Conservation (phyloP, 2,888 invertebrate species). For the Diarsia mendica region DNA sequence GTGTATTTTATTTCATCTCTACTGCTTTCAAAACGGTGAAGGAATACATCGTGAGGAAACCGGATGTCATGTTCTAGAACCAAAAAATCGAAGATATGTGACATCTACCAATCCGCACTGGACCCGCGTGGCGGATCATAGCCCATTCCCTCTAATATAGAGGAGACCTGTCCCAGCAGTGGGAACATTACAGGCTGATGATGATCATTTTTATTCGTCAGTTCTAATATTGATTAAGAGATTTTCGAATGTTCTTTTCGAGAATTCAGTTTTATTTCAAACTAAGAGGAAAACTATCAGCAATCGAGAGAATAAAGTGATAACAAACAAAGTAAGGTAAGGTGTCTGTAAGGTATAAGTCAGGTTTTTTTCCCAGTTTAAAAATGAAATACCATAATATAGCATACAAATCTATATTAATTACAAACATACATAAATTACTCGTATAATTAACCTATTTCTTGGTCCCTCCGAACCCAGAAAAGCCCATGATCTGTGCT, state of each 20-base stretch:
- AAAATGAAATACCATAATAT: constrained; percentile 15
- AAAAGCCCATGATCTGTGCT: constrained; percentile 98
- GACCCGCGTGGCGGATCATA: too few species aligned
- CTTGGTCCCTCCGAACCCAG: constrained; percentile 96
- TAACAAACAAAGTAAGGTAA: neutral
- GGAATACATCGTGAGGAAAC: too few species aligned
- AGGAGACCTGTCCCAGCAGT: too few species aligned
- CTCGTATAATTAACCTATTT: constrained; percentile 86
- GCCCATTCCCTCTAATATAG: too few species aligned
- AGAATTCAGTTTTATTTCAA: neutral
- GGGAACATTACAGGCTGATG: too few species aligned
- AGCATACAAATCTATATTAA: constrained; percentile 52
- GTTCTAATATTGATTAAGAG: neutral
- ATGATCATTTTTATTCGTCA: neutral
- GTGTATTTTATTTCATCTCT: too few species aligned
- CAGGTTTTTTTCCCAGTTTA: neutral
- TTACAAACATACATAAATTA: constrained; percentile 18
- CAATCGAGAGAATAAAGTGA: neutral
- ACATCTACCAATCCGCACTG: too few species aligned
- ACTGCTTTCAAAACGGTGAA: too few species aligned
- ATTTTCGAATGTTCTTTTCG: neutral
- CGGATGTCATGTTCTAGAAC: too few species aligned
- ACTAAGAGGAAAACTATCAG: neutral
- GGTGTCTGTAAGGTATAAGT: neutral
- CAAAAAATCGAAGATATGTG: too few species aligned